Evolutionary conservation across 2,797 vertebrate genomes (phyloP), one percentile per base, ranked within the genome.

Genomic region (Poecile montanus): DNA sequence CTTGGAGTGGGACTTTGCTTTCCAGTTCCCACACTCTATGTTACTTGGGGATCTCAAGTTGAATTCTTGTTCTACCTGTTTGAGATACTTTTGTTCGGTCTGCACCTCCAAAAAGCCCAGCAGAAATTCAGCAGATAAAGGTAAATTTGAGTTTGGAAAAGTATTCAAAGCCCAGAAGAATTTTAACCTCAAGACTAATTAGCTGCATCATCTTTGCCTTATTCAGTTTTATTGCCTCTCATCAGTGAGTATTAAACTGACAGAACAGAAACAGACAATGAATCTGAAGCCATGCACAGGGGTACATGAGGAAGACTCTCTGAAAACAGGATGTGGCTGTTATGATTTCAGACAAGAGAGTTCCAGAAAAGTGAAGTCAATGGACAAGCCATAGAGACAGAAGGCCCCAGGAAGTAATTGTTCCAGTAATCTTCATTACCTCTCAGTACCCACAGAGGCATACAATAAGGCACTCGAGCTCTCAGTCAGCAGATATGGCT

Each of bases 391-490:
- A 32, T 13, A 47, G 68, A 45, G 50, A 42, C 12, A 61, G 50
- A 68, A 75, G 45, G 25, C 27, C 36, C 10, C 6, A 45, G 45
- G 53, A 74, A 85, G 26, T 27, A 71, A 56, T 11, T 32, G 19
- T 63, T 79, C 23, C n/a, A 63, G 78, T 44, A 74, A 38, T 5
- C 34, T 26, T 54, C 0, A 0, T 56, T 60, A 72, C 27, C 22
- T 70, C 13, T 48, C 47, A 70, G 47, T 40, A 76, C n/a, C 38
- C 70, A 76, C 13, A 77, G 74, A 91, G 17, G 23, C 22, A 62
- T 17, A 53, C 1, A 1, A 38, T 34, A 21, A 56, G 32, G 47
- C 32, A 51, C 8, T 20, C 0, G 0, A 73, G 38, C 51, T 67
- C 27, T 91, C 25, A 50, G 16, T 32, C 67, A 91, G 72, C 13